Conservation (phyloP, 2,888 invertebrate species). For the Sepioteuthis lessoniana region DNA sequence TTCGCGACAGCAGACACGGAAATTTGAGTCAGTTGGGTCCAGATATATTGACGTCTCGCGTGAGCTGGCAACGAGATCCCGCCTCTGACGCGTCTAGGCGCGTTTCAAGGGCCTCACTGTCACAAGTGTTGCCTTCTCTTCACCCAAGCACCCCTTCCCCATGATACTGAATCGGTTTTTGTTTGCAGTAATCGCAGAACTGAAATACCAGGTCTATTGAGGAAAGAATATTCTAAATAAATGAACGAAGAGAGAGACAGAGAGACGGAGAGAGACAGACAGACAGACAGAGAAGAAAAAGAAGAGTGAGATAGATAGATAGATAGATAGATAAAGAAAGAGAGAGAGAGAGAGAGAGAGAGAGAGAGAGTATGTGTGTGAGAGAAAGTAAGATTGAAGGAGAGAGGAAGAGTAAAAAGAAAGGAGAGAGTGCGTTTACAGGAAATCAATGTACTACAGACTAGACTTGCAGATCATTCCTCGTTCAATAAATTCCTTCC, state of each 20-base stretch:
- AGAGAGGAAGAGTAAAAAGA: too few relatives aligned
- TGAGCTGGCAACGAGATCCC: not conserved
- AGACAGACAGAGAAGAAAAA: not conserved
- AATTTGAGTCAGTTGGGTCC: not conserved
- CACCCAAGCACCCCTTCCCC: not conserved
- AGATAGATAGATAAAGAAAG: not conserved
- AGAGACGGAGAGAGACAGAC: not conserved
- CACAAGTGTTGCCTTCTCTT: not conserved
- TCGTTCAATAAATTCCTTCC: too few relatives aligned
- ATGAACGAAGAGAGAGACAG: not conserved
- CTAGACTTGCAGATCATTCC: too few relatives aligned
- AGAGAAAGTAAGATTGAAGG: too few relatives aligned
- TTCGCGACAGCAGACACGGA: not conserved
- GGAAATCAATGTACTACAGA: too few relatives aligned
- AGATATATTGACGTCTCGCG: slow-evolving; percentile 10
- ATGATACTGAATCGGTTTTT: not conserved
- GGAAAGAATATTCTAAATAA: not conserved
- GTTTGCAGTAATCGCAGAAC: not conserved
- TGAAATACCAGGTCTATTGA: not conserved
- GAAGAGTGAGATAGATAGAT: not conserved
- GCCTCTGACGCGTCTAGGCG: not conserved
- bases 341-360: too few relatives aligned
- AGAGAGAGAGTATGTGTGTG: too few relatives aligned
- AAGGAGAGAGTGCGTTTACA: too few relatives aligned
- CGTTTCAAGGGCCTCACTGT: not conserved